These are phyloP conservation scores for Anthophora plumipes DNA, from an alignment of 2,888 invertebrate genomes.

Conservation along the genomic window DNA sequence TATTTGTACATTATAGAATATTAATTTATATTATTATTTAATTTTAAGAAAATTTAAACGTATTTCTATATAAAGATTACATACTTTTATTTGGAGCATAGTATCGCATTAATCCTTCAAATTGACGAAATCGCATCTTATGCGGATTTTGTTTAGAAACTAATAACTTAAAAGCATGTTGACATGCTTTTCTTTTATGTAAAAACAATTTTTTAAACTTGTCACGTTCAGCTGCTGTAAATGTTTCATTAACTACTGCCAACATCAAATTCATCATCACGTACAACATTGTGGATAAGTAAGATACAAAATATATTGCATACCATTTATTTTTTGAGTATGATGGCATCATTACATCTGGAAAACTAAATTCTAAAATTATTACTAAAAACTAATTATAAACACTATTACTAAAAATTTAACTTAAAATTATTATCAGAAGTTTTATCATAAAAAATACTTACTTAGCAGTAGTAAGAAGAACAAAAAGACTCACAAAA, in stretches of 20 bases:
- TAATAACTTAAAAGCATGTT: conserved; percentile 92
- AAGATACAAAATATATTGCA: conserved; percentile 94
- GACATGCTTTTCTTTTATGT: conserved; percentile 92
- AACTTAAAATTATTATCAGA: not conserved
- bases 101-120: conserved; percentile 92
- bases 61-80: conserved; percentile 55
- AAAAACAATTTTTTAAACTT: conserved; percentile 93
- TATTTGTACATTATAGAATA: conserved; percentile 9
- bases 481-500: conserved; percentile 94
- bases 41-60: not conserved
- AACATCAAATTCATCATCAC: conserved; percentile 96
- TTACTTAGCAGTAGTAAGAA: conserved; percentile 96
- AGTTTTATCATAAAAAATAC: conserved; percentile 79
- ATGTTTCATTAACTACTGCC: conserved; percentile 96
- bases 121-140: conserved; percentile 90
- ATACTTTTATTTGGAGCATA: conserved; percentile 90
- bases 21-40: not conserved
- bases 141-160: conserved; percentile 91
- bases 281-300: conserved; percentile 93
- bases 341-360: conserved; percentile 97
- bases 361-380: conserved; percentile 87
- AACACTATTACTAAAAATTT: not conserved
- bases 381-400: conserved; percentile 10
- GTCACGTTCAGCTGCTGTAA: conserved; percentile 93
- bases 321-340: conserved; percentile 93